Percentiles rank a stretch among this genome's conserved stretches.
Evolutionary conservation across 2,113 vertebrate genomes (phyloP).

Genomic region (Ginglymostoma cirratum): DNA sequence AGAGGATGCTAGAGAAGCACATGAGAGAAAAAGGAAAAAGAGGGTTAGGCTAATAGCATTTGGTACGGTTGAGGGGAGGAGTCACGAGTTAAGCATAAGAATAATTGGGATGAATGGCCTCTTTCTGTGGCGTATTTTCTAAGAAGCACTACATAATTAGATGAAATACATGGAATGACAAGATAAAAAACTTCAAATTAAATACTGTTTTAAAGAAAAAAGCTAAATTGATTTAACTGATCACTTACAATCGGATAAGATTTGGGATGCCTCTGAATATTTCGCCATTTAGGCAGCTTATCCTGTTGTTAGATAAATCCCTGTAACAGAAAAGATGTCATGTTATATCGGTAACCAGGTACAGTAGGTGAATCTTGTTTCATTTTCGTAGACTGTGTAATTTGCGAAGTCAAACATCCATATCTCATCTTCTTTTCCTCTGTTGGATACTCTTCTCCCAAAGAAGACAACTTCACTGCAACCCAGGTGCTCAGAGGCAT

Average conservation of each 20-base stretch:
- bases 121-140: neutral
- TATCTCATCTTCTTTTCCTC: neutral
- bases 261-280: constrained; percentile 83
- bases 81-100: neutral
- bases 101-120: neutral
- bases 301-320: constrained; percentile 90
- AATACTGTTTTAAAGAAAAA: neutral
- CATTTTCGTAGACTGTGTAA: neutral
- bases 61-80: neutral
- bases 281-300: constrained; percentile 85
- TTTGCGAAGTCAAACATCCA: neutral
- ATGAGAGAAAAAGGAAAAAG: neutral
- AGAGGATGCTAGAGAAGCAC: neutral
- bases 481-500: neutral
- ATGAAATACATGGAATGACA: neutral
- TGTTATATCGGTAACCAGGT: constrained; percentile 38
- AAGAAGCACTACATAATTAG: neutral
- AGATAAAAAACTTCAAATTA: neutral
- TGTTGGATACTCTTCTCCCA: neutral
- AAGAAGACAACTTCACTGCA: neutral
- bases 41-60: neutral
- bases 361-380: neutral
- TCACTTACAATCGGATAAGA: constrained; percentile 84
- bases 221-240: neutral
- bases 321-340: constrained; percentile 50